Percentiles rank a stretch among this genome's conserved stretches.
Conservation (phyloP, 2,888 invertebrate genomes). For the Ceratothoa steindachneri region DNA sequence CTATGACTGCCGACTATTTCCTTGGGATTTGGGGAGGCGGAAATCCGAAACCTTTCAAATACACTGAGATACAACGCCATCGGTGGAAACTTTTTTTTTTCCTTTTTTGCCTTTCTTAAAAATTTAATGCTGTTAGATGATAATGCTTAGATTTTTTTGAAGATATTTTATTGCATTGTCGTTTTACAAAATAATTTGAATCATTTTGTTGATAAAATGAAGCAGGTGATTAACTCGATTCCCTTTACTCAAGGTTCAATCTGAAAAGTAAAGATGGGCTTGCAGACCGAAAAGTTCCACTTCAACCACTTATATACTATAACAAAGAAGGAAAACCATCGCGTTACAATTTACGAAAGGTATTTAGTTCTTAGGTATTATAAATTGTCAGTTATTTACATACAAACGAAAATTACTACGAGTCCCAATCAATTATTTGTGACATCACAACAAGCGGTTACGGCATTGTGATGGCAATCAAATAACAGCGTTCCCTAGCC, state of each 20-base stretch:
- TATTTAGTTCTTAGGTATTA: no score
- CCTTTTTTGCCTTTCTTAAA: not conserved
- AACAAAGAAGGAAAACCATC: conserved; percentile 83
- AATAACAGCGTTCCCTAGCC: no score
- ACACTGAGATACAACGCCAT: conserved; percentile 92
- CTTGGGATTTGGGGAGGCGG: conserved; percentile 94
- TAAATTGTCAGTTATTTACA: no score
- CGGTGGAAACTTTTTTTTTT: conserved; percentile 55
- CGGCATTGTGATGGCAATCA: no score
- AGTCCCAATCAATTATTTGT: no score
- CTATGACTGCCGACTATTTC: conserved; percentile 96
- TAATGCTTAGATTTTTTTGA: not conserved
- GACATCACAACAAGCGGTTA: no score
- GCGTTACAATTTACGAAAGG: conserved; percentile 90
- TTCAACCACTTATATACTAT: conserved; percentile 85
- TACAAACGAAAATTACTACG: no score
- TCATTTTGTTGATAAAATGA: no score
- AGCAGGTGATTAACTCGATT: no score
- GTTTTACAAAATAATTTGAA: no score
- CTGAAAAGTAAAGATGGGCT: conserved; percentile 81
- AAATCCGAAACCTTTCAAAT: conserved; percentile 89
- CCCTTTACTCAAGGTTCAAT: no score
- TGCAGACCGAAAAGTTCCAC: conserved; percentile 89
- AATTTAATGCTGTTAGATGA: no score
- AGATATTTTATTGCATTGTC: not conserved